Conservation (phyloP, 2,888 invertebrate species). For the Apeira syringaria region DNA sequence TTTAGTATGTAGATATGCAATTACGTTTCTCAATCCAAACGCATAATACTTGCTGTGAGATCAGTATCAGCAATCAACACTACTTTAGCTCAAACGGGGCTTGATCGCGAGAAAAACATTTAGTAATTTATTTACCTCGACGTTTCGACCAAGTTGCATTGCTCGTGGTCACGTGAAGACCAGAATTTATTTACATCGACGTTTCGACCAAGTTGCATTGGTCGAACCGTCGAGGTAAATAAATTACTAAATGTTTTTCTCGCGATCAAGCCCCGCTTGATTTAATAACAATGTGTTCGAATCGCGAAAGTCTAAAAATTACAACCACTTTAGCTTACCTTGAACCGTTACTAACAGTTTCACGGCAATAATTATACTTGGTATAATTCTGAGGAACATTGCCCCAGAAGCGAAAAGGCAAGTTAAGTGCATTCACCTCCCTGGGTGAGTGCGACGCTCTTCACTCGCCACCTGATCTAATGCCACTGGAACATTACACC, state of each 20-base stretch:
- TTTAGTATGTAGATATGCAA: not conserved
- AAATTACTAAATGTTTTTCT: too few species aligned
- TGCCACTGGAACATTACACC: conserved; percentile 44
- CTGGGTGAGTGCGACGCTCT: conserved; percentile 55
- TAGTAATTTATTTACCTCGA: too few species aligned
- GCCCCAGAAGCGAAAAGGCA: conserved; percentile 45
- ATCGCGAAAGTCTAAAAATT: too few species aligned
- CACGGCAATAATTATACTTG: conserved; percentile 25
- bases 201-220: too few species aligned
- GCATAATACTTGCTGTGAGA: not conserved
- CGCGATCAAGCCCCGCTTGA: too few species aligned
- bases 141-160: too few species aligned
- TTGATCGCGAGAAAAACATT: too few species aligned
- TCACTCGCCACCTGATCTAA: conserved; percentile 55
- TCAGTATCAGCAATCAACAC: not conserved
- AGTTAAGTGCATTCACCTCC: conserved; percentile 53
- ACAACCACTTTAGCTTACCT: conserved; percentile 7
- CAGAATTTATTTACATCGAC: too few species aligned
- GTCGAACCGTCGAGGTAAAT: too few species aligned
- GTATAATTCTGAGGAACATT: conserved; percentile 35
- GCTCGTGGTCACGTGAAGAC: too few species aligned
- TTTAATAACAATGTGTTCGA: too few species aligned
- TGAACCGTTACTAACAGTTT: conserved; percentile 26
- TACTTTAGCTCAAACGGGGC: conserved; percentile 7
- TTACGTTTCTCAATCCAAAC: not conserved